phyloP scores from a whole-genome alignment of 30 jellyfish, hydroid and myxozoan species.

The Mastigias papua region DNA sequence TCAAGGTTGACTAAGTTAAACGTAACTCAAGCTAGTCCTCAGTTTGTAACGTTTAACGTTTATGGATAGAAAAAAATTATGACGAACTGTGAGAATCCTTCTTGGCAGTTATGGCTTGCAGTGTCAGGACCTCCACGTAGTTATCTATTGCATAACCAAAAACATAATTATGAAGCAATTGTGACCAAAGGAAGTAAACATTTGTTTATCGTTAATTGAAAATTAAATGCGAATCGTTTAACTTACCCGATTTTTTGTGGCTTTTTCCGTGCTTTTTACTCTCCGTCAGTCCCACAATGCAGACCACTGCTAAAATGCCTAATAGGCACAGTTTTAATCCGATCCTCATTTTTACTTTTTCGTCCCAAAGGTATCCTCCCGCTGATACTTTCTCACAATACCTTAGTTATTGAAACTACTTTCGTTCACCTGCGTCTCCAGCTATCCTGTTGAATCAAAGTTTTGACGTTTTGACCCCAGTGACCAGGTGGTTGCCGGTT shows the following conservation, averaged over 20 bases:
- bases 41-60: too few relatives aligned
- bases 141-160: too few relatives aligned
- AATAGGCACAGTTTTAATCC: conserved; percentile 10
- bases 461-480: conserved; percentile 76
- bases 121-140: too few relatives aligned
- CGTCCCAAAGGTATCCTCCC: neutral
- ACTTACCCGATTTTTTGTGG: conserved; percentile 66
- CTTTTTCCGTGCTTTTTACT: conserved; percentile 55
- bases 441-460: conserved; percentile 9
- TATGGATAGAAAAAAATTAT: too few relatives aligned
- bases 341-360: conserved; percentile 17
- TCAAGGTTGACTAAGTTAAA: too few relatives aligned
- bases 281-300: conserved; percentile 19
- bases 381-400: neutral
- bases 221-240: neutral
- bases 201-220: neutral
- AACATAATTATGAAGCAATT: too few relatives aligned
- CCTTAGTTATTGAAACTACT: neutral
- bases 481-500: conserved; percentile 82
- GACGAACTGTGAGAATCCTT: too few relatives aligned
- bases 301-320: conserved; percentile 34
- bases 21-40: too few relatives aligned
- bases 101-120: too few relatives aligned
- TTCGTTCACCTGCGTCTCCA: neutral
- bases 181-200: too few relatives aligned